Percentiles rank a stretch among this genome's conserved stretches.
These are phyloP conservation scores for Andrena haemorrhoa DNA, from an alignment of 2,888 invertebrate species.

Conservation along the genomic window DNA sequence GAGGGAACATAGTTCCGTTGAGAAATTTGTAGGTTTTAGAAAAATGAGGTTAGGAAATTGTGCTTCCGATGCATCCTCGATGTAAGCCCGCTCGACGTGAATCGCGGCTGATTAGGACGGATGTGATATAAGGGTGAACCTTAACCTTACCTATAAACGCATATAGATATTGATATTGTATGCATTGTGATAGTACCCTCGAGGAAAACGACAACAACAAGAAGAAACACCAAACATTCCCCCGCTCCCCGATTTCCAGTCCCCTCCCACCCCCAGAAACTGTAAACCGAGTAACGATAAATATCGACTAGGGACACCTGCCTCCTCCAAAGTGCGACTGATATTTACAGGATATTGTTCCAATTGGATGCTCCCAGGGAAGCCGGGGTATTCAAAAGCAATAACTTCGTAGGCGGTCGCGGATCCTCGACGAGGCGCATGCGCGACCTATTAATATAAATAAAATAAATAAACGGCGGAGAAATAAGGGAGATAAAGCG, in stretches of 20 bases:
- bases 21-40: not conserved
- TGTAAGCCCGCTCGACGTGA: constrained; percentile 19
- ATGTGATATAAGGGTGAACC: constrained; percentile 72
- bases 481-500: constrained; percentile 28
- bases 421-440: constrained; percentile 55
- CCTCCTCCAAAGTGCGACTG: constrained; percentile 77
- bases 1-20: not conserved
- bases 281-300: constrained; percentile 12
- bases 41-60: not conserved
- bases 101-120: constrained; percentile 63
- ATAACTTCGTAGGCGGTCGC: constrained; percentile 81
- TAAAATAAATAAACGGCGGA: constrained; percentile 43
- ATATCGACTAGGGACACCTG: constrained; percentile 40
- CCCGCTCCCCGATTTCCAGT: not conserved
- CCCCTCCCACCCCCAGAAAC: not conserved
- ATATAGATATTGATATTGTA: constrained; percentile 71
- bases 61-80: constrained; percentile 18
- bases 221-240: constrained; percentile 19
- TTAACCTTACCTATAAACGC: constrained; percentile 67
- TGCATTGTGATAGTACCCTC: constrained; percentile 80
- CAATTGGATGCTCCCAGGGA: constrained; percentile 83
- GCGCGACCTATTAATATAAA: constrained; percentile 67
- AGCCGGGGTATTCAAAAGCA: constrained; percentile 85
- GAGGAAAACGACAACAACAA: constrained; percentile 48
- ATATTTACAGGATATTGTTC: constrained; percentile 85